phyloP scores from a whole-genome alignment of 1,140 invertebrate genomes.

The Akabosia matsudoensis region DNA sequence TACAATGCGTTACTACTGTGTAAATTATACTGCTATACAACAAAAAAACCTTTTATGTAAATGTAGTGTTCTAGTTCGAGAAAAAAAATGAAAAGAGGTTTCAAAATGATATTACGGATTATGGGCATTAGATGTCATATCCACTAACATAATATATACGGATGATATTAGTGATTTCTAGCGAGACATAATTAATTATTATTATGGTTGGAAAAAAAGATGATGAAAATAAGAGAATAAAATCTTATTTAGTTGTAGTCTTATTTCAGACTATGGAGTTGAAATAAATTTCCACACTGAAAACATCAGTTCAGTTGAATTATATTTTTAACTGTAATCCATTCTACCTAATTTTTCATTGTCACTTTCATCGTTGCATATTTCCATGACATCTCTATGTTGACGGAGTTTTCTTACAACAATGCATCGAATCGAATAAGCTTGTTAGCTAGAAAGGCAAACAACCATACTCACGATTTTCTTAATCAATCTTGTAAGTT shows the following conservation, averaged over 20 bases:
- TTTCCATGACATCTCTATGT: no score
- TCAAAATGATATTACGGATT: neutral
- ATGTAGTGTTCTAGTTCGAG: neutral
- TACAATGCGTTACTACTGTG: neutral
- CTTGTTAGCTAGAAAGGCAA: no score
- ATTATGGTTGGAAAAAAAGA: neutral
- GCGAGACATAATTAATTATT: neutral
- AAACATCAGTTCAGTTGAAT: neutral
- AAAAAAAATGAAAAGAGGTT: neutral
- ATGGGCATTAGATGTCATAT: neutral
- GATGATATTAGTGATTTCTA: conserved; percentile 23
- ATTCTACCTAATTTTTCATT: neutral
- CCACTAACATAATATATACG: neutral
- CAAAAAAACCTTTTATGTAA: neutral
- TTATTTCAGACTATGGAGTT: conserved; percentile 16
- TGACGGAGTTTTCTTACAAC: no score
- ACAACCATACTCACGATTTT: no score
- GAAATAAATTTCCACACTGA: conserved; percentile 8
- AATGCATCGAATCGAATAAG: no score
- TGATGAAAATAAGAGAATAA: neutral
- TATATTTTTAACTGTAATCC: neutral
- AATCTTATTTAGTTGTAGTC: conserved; percentile 20
- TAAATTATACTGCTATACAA: neutral
- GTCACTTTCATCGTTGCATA: no score
- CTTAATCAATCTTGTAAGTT: no score